Percentiles rank a stretch among this genome's conserved stretches.
Evolutionary conservation across 2,888 invertebrate species (phyloP).

Genomic region (Eupithecia inturbata): DNA sequence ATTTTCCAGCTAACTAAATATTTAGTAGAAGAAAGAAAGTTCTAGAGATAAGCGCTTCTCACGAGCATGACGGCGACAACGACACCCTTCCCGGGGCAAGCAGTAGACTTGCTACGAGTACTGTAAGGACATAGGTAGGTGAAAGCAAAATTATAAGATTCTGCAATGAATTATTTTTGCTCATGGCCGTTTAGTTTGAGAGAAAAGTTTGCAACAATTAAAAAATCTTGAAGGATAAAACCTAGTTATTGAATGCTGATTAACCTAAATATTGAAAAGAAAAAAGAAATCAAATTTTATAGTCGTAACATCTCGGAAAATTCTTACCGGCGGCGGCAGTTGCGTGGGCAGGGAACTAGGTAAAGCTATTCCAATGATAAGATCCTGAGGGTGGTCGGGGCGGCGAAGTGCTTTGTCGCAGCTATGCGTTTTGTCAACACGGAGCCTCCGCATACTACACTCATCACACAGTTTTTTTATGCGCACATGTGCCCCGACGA

Average conservation of each 20-base stretch:
- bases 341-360: no score
- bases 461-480: constrained; percentile 75
- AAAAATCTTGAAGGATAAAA: not conserved
- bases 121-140: not conserved
- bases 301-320: no score
- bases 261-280: no score
- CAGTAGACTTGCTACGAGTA: constrained; percentile 1
- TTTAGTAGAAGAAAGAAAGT: constrained; percentile 73
- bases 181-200: not conserved
- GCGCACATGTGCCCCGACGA: constrained; percentile 73
- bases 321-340: no score
- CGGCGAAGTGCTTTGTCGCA: constrained; percentile 64
- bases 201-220: not conserved
- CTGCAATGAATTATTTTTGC: not conserved
- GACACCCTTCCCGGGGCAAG: not conserved
- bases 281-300: no score
- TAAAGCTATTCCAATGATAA: constrained; percentile 53
- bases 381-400: constrained; percentile 67
- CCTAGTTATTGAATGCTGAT: not conserved
- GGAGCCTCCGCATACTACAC: constrained; percentile 64
- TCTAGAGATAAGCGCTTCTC: constrained; percentile 74
- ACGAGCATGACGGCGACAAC: constrained; percentile 48
- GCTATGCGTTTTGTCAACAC: constrained; percentile 82
- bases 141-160: not conserved
- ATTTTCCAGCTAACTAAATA: constrained; percentile 76